These are phyloP conservation scores for Heliothis subflexa DNA, from an alignment of 1,140 invertebrate genomes.

Conservation along the genomic window DNA sequence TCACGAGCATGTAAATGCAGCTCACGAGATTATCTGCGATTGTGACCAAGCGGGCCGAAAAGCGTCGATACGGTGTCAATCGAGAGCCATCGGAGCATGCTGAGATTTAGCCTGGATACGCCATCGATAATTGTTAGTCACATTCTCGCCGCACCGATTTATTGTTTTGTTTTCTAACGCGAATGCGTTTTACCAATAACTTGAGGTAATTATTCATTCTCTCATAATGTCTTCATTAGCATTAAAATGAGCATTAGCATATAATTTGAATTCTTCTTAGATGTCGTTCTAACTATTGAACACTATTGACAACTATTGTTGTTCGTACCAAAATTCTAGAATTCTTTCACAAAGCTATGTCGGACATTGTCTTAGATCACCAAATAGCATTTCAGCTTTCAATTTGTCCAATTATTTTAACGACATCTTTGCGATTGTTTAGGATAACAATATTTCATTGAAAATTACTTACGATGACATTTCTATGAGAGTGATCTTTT, in stretches of 20 bases:
- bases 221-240: slow-evolving; percentile 37
- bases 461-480: slow-evolving; percentile 53
- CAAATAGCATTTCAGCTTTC: slow-evolving; percentile 7
- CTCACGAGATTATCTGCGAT: slow-evolving; percentile 75
- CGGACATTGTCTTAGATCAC: neutral
- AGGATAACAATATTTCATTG: slow-evolving; percentile 44
- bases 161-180: slow-evolving; percentile 53
- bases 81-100: slow-evolving; percentile 70
- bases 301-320: neutral
- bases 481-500: slow-evolving; percentile 50
- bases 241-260: slow-evolving; percentile 28
- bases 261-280: slow-evolving; percentile 13
- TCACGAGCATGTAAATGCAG: slow-evolving; percentile 65
- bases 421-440: slow-evolving; percentile 22
- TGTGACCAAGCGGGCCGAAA: slow-evolving; percentile 64
- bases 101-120: slow-evolving; percentile 66
- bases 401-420: slow-evolving; percentile 22
- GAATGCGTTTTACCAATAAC: slow-evolving; percentile 23
- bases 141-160: slow-evolving; percentile 67
- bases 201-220: slow-evolving; percentile 10
- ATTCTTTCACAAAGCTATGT: neutral
- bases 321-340: neutral
- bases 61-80: slow-evolving; percentile 61
- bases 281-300: neutral
- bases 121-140: slow-evolving; percentile 73